These are phyloP conservation scores for Sinelater perroti DNA, from an alignment of 2,888 invertebrate species.

Conservation along the genomic window DNA sequence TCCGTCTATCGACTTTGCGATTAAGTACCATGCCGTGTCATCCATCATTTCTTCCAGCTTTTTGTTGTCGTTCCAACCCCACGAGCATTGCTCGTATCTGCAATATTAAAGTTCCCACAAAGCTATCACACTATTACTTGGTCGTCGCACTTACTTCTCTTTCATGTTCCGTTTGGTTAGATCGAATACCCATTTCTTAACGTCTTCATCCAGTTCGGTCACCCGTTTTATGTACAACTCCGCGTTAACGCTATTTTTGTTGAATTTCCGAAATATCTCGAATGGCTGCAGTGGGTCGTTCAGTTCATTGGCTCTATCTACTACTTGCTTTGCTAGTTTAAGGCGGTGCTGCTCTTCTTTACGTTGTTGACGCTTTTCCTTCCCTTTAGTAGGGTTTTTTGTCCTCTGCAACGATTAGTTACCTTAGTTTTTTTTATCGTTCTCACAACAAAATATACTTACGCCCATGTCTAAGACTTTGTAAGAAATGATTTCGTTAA, in stretches of 20 bases:
- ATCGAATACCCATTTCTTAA: constrained; percentile 75
- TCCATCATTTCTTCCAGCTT: constrained; percentile 79
- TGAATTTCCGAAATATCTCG: constrained; percentile 69
- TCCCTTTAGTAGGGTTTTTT: constrained; percentile 66
- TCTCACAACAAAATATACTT: too few species aligned
- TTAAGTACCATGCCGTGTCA: constrained; percentile 76
- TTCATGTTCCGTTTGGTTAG: constrained; percentile 84
- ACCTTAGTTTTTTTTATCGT: too few species aligned
- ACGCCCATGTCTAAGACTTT: too few species aligned
- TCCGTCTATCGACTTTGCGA: constrained; percentile 66
- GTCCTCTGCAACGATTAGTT: constrained; percentile 64
- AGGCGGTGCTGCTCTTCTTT: constrained; percentile 69
- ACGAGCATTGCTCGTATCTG: constrained; percentile 77
- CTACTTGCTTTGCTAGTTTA: constrained; percentile 67
- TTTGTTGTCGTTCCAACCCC: constrained; percentile 82
- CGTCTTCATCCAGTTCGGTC: constrained; percentile 65
- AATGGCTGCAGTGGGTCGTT: constrained; percentile 69
- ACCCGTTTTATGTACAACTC: constrained; percentile 70
- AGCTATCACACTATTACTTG: background rate
- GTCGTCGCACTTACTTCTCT: constrained; percentile 66
- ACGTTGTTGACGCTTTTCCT: constrained; percentile 69
- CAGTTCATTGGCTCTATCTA: constrained; percentile 69
- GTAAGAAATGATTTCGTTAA: too few species aligned
- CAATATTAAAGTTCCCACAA: constrained; percentile 32
- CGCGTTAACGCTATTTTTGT: constrained; percentile 68